Conservation (phyloP, 2,888 invertebrate species). For the Timema cristinae region DNA sequence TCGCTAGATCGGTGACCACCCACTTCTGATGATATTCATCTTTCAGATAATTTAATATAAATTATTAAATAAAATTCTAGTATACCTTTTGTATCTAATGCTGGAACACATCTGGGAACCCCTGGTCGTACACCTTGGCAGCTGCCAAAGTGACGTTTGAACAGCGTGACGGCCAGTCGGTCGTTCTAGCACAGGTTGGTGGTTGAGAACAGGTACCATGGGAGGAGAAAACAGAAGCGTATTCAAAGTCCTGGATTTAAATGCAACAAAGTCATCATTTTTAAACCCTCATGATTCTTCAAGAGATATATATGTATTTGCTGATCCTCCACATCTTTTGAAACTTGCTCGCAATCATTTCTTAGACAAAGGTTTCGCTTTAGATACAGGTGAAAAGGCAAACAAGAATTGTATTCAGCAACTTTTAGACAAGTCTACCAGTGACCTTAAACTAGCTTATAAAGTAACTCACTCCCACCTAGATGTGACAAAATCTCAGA, state of each 20-base stretch:
- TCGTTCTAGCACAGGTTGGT: no score
- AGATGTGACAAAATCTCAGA: neutral
- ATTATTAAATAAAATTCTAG: no score
- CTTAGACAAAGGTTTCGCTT: neutral
- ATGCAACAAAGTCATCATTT: neutral
- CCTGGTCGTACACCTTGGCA: no score
- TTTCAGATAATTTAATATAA: no score
- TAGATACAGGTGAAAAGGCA: neutral
- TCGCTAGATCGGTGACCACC: no score
- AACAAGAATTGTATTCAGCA: neutral
- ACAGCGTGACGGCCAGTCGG: no score
- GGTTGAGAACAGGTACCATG: no score
- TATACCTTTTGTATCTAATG: no score
- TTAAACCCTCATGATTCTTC: slow-evolving; percentile 7
- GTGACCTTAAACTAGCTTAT: neutral
- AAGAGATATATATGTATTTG: neutral
- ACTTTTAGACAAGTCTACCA: neutral
- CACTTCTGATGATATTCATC: no score
- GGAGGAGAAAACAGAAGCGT: neutral
- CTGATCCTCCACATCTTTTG: neutral
- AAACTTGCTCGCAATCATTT: slow-evolving; percentile 4
- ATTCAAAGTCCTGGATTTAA: no score
- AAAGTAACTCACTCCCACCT: neutral
- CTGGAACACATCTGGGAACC: no score
- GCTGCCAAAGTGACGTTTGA: no score